Evolutionary conservation across 1,140 invertebrate genomes (phyloP).

Genomic region (Carcinoscorpius rotundicauda): DNA sequence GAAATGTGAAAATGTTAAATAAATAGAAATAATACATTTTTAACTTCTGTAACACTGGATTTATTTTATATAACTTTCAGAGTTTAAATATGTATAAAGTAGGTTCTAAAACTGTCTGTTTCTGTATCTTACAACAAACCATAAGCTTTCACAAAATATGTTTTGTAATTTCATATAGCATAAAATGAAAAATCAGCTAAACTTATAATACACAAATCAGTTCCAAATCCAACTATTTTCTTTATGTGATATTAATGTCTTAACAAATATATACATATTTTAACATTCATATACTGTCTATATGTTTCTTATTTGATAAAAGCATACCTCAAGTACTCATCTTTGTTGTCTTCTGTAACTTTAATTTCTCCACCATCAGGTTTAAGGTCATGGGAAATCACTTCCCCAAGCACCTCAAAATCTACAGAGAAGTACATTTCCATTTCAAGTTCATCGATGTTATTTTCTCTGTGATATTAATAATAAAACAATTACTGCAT

Average conservation of each 20-base stretch:
- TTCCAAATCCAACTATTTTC: too few species aligned
- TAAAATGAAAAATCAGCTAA: too few species aligned
- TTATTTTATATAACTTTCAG: too few species aligned
- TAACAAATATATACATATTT: background rate
- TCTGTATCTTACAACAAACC: too few species aligned
- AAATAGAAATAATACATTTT: too few species aligned
- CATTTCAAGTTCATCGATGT: constrained; percentile 90
- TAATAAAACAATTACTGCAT: too few species aligned
- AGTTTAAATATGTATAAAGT: too few species aligned
- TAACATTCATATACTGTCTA: background rate
- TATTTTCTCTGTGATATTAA: constrained; percentile 54
- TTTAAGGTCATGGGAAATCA: constrained; percentile 76
- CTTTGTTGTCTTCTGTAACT: constrained; percentile 81
- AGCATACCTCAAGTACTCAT: constrained; percentile 75
- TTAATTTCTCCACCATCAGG: constrained; percentile 67
- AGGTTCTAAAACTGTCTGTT: too few species aligned
- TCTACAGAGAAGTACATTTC: constrained; percentile 95
- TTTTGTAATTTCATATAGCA: too few species aligned
- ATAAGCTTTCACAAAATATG: constrained; percentile 1
- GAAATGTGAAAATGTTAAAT: too few species aligned
- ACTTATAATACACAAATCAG: background rate
- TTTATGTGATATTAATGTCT: background rate
- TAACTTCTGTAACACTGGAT: too few species aligned
- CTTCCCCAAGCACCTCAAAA: constrained; percentile 89
- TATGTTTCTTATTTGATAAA: too few species aligned